Evolutionary conservation across 1,140 invertebrate genomes (phyloP).

Genomic region (Leptoteleia sp.): DNA sequence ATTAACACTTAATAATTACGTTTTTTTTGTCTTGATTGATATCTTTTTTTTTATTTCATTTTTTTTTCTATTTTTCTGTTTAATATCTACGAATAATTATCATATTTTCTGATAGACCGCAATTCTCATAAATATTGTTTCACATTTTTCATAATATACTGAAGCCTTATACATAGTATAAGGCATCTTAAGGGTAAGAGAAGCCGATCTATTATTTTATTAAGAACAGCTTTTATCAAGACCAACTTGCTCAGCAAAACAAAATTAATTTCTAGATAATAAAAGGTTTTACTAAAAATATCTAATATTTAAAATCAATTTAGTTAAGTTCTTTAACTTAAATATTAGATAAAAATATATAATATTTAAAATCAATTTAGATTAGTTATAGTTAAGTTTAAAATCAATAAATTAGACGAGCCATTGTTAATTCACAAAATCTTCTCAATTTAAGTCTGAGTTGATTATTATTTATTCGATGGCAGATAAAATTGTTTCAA

Average conservation of each 20-base stretch:
- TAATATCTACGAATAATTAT: no score
- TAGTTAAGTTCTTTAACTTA: no score
- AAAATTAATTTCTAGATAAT: conserved; percentile 41
- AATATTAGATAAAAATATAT: no score
- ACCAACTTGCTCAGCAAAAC: conserved; percentile 24
- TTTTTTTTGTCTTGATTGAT: no score
- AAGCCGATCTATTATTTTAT: conserved; percentile 55
- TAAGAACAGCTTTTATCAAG: conserved; percentile 46
- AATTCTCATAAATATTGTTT: conserved; percentile 31
- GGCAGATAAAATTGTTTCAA: conserved; percentile 45
- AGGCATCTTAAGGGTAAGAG: conserved; percentile 35
- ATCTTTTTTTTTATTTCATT: no score
- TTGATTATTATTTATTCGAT: conserved; percentile 17
- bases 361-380: no score
- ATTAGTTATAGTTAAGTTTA: no score
- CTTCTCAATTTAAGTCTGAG: background rate
- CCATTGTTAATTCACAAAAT: conserved; percentile 48
- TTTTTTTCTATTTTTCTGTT: no score
- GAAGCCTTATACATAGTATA: conserved; percentile 45
- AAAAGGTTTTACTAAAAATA: conserved; percentile 8
- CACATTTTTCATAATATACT: conserved; percentile 38
- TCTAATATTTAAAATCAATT: no score
- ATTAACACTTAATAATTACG: conserved; percentile 7
- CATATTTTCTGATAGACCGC: no score
- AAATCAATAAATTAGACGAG: no score